phyloP scores from a whole-genome alignment of 2,113 vertebrate genomes.

The Ceyx cyanopectus region DNA sequence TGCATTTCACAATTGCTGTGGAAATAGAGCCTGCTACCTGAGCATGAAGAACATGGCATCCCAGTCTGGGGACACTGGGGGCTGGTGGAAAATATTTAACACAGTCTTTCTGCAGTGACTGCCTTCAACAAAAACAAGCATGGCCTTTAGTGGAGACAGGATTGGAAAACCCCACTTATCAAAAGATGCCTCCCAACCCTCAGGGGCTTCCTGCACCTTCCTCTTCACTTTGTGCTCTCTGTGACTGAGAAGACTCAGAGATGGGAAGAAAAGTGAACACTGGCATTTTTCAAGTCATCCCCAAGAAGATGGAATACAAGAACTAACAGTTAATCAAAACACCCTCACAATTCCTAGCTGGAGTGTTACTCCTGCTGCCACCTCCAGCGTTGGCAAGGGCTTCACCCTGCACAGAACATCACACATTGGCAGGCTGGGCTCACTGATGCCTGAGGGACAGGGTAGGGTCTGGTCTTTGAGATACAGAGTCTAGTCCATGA shows the following conservation, averaged over 20 bases:
- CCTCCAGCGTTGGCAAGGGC: background rate
- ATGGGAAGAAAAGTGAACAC: background rate
- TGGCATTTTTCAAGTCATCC: background rate
- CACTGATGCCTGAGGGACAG: background rate
- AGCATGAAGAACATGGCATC: background rate
- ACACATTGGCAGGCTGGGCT: background rate
- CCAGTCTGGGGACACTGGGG: background rate
- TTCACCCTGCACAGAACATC: background rate
- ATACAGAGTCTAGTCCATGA: background rate
- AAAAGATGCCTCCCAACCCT: background rate
- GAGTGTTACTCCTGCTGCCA: background rate
- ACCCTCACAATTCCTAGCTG: background rate
- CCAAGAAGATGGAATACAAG: background rate
- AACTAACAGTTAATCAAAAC: background rate
- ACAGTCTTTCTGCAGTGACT: background rate
- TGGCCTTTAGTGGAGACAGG: background rate
- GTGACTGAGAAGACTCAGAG: background rate
- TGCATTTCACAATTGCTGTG: background rate
- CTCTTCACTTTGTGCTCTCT: background rate
- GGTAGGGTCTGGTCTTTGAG: background rate
- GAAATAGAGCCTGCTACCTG: background rate
- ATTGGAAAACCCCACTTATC: background rate
- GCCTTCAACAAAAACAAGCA: background rate
- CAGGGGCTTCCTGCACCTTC: background rate
- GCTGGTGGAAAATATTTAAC: background rate